Evolutionary conservation across 1,140 invertebrate species (phyloP), one percentile per base, ranked within the genome.

Genomic region (Musca domestica): DNA sequence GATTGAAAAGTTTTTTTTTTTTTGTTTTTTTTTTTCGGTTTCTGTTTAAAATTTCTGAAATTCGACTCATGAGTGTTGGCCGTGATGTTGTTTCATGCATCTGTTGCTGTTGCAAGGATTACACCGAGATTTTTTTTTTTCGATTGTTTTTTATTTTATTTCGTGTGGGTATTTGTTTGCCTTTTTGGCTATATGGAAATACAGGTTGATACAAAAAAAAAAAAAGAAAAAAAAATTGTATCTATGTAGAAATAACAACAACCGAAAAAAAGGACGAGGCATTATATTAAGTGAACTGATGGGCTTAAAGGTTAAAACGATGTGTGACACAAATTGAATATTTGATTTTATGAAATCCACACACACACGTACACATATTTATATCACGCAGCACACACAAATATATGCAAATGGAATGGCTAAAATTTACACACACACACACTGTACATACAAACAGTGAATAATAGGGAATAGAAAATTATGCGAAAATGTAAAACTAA

Each of bases 61-160:
- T 61, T 41, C n/a, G 41, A 61, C 56, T 61, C 27, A 61, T 61
- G 56, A 61, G 56, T 27, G 56, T 61, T 61, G 47, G 27, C 49
- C 63, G 63, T 64, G 63, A 64, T 47, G 63, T 49, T 64, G 63
- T 64, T 64, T 64, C 41, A 64, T 49, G 41, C 63, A 64, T 64
- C 63, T 64, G 63, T 64, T 64, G 63, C 63, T 64, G 47, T 58
- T 58, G 48, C 56, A 61, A 41, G 56, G 56, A 61, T 61, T 61
- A 61, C 22, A 17, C 17, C 0, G 2, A 19, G 17, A 19, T 17
- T 14, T 48, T 51, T 51, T 46, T 51, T 10, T 19, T 5, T 51
- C n/a, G n/a, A 9, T 22, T 56, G 23, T 56, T 56, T 56, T 27
- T n/a, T 27, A 51, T 52, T 15, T 58, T 58, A 9, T 30, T 58